These are phyloP conservation scores for Seira musarum DNA, from an alignment of 2,888 invertebrate genomes.

Conservation along the genomic window DNA sequence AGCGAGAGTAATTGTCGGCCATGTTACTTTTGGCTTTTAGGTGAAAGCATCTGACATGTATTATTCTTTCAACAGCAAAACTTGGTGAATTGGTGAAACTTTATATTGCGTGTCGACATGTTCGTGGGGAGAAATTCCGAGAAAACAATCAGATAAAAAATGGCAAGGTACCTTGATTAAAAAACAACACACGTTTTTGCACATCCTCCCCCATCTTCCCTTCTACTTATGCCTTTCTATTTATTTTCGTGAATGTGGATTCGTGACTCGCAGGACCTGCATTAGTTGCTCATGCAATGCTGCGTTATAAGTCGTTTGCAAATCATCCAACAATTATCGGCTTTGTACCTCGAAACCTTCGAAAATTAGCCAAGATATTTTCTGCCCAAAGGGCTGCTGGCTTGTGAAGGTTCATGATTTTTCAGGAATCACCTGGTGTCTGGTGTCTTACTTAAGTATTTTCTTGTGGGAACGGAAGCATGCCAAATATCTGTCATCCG, in stretches of 20 bases:
- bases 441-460: not conserved
- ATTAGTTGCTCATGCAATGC: no score
- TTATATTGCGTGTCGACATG: constrained; percentile 40
- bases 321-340: no score
- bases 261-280: constrained; percentile 53
- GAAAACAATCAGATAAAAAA: constrained; percentile 8
- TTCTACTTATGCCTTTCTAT: constrained; percentile 31
- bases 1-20: not conserved
- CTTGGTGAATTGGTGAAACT: constrained; percentile 36
- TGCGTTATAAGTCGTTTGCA: no score
- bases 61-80: not conserved
- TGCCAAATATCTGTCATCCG: constrained; percentile 22
- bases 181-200: not conserved
- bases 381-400: no score
- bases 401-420: no score
- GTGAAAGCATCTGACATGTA: constrained; percentile 40
- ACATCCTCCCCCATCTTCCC: constrained; percentile 1
- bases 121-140: constrained; percentile 26
- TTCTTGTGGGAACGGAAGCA: not conserved
- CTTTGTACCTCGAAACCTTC: not conserved
- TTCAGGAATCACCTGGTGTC: not conserved
- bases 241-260: constrained; percentile 39
- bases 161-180: not conserved
- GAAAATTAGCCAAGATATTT: not conserved
- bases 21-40: constrained; percentile 34